Percentiles rank a stretch among this genome's conserved stretches.
phyloP scores from a whole-genome alignment of 2,113 vertebrate species.

The Rousettus leschenaultii region DNA sequence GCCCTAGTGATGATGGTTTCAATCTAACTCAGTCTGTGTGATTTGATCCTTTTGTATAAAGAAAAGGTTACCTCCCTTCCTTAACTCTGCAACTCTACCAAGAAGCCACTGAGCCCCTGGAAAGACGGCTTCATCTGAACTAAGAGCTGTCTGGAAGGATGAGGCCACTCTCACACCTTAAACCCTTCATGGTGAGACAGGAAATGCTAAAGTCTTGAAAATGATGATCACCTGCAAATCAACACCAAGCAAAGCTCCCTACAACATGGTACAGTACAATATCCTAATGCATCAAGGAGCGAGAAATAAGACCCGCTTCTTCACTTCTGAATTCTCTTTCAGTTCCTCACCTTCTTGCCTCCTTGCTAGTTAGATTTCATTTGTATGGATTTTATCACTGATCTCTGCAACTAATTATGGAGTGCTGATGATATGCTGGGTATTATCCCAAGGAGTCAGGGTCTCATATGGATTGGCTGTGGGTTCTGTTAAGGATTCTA shows the following conservation, averaged over 20 bases:
- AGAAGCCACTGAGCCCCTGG: not conserved
- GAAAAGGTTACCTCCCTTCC: not conserved
- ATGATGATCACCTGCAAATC: not conserved
- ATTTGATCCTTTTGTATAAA: not conserved
- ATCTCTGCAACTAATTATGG: not conserved
- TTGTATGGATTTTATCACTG: not conserved
- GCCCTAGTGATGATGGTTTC: no score
- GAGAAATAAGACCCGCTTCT: not conserved
- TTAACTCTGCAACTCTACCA: no score
- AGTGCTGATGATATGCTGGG: not conserved
- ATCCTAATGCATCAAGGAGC: not conserved
- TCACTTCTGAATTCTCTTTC: not conserved
- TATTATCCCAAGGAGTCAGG: not conserved
- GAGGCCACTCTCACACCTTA: not conserved
- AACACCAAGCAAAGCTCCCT: not conserved
- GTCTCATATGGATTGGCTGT: not conserved
- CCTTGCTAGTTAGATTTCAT: not conserved
- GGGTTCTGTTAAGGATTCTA: not conserved
- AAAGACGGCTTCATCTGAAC: not conserved
- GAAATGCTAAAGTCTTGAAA: not conserved
- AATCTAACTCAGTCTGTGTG: not conserved
- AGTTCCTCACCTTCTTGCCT: not conserved
- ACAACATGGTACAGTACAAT: not conserved
- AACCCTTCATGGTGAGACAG: not conserved
- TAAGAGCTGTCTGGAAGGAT: not conserved